A percentile compares a stretch with the other conserved stretches of the same genome.
phyloP scores from a whole-genome alignment of 1,140 invertebrate species.

The Dufourea novaeangliae region DNA sequence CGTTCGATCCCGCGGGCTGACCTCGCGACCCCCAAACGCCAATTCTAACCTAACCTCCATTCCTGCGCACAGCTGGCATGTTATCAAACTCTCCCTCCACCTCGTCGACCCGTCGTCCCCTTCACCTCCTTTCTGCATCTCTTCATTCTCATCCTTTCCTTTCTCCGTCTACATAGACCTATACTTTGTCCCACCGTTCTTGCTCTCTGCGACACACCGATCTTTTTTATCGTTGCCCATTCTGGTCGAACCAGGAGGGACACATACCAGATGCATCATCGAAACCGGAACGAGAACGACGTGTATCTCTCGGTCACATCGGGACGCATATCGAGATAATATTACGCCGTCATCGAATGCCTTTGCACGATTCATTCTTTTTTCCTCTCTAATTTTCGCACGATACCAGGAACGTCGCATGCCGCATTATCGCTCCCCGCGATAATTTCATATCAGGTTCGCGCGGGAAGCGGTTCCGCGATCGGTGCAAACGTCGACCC shows the following conservation, averaged over 20 bases:
- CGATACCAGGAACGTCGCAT: not conserved
- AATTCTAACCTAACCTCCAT: slow-evolving; percentile 70
- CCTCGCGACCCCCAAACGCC: slow-evolving; percentile 71
- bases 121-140: slow-evolving; percentile 27
- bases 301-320: not conserved
- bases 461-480: not conserved
- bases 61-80: slow-evolving; percentile 72
- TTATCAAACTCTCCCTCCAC: slow-evolving; percentile 62
- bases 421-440: not conserved
- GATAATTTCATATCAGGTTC: not conserved
- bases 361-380: not conserved
- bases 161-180: not conserved
- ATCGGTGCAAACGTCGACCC: not conserved
- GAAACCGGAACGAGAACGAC: slow-evolving; percentile 18
- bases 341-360: not conserved
- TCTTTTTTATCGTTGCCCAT: not conserved
- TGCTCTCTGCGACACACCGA: not conserved
- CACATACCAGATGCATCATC: not conserved
- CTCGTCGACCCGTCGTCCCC: not conserved
- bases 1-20: slow-evolving; percentile 63
- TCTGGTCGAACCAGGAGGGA: not conserved
- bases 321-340: not conserved
- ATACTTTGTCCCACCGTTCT: not conserved
- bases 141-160: slow-evolving; percentile 25
- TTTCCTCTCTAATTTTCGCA: not conserved